Evolutionary conservation across 2,888 invertebrate species (phyloP), one percentile per base, ranked within the genome.

Genomic region (Apotomis turbidana): DNA sequence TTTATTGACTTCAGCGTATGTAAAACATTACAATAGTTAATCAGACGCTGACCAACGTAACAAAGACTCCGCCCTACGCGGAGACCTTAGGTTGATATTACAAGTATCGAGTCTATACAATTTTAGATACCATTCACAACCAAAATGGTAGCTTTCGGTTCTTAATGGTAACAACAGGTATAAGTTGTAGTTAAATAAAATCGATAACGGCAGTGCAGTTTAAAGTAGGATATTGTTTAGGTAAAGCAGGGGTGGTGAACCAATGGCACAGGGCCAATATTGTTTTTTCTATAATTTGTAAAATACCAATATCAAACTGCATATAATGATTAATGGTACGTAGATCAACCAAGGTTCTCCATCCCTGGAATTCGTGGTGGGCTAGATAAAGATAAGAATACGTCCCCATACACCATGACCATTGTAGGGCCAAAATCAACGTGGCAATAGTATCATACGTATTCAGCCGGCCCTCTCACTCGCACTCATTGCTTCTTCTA

Each of bases 1-100:
- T 88, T 87, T 88, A 88, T 87, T 88, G 85, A 87, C 87, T 81
- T 82, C 84, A 85, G 88, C 87, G 79, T 87, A 87, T 87, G 78
- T 88, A 87, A 85, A 86, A 72, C 71, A 61, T 58, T 80, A 81
- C 81, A 83, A 85, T 83, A 85, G 75, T 78, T 83, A 85, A 85
- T 81, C 79, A 77, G 77, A 78, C 77, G 77, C 77, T 61, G 67
- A 61, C 62, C 41, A 54, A 72, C 57, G 51, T 13, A 71, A 66
- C 66, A 60, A 62, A 52, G 62, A 44, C 57, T 49, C 71, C 41
- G 52, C 71, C 44, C 46, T 71, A 68, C 57, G 59, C 15, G 38
- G 36, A 55, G 51, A 58, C 52, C 63, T 59, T 59, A 59, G 44
- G 13, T 59, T 63, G 68, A 68, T 63, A 72, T 63, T 68, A 58